phyloP scores from a whole-genome alignment of 1,140 invertebrate species.

The Neodiprion pinetum region DNA sequence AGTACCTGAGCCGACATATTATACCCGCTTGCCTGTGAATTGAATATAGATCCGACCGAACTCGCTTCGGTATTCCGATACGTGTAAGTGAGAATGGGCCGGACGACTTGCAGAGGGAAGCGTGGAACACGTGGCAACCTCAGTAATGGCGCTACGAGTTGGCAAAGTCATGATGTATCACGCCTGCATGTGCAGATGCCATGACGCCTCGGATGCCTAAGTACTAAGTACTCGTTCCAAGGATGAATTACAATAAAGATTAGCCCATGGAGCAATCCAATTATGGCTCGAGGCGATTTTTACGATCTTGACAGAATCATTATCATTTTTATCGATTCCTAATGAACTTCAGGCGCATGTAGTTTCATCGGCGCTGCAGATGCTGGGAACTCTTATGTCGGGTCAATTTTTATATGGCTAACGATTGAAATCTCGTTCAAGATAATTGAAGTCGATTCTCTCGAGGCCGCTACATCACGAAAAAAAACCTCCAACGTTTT shows the following conservation, averaged over 20 bases:
- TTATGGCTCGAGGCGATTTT: slow-evolving; percentile 3
- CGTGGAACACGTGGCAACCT: background rate
- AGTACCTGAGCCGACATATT: too few species aligned
- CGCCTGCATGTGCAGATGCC: slow-evolving; percentile 10
- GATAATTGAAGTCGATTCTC: background rate
- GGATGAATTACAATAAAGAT: slow-evolving; percentile 15
- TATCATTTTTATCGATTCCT: slow-evolving; percentile 12
- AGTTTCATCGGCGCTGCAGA: background rate
- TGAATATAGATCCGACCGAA: too few species aligned
- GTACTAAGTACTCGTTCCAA: slow-evolving; percentile 7
- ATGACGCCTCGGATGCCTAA: slow-evolving; percentile 10
- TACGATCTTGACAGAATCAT: background rate
- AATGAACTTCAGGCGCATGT: background rate
- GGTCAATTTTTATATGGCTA: background rate
- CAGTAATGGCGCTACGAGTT: background rate
- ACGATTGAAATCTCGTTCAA: background rate
- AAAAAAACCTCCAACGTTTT: too few species aligned
- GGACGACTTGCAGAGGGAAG: background rate
- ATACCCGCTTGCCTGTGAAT: too few species aligned
- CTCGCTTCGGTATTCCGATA: too few species aligned
- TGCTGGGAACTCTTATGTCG: background rate
- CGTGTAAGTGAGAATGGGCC: background rate
- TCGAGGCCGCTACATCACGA: too few species aligned
- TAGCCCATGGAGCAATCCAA: slow-evolving; percentile 1
- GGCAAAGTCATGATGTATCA: slow-evolving; percentile 13